These are phyloP conservation scores for Lagopus muta DNA, from an alignment of 2,113 vertebrate species.

Conservation along the genomic window DNA sequence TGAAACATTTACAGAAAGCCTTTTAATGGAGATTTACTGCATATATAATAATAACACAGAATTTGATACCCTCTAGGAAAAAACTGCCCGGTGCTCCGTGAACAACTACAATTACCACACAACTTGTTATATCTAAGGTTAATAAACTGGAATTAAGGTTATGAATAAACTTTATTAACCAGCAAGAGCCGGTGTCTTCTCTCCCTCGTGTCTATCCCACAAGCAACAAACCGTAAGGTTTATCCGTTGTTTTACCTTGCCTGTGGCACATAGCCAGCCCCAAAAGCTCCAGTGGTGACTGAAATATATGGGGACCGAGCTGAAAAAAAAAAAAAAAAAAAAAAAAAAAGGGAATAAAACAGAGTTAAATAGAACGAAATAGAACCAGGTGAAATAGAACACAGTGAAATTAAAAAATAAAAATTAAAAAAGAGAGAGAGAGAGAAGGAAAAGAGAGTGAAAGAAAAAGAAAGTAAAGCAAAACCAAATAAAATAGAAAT, in stretches of 20 bases:
- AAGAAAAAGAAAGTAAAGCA: background rate
- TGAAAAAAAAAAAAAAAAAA: background rate
- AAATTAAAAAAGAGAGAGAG: too few species aligned
- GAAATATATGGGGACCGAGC: background rate
- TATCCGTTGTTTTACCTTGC: background rate
- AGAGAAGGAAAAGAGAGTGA: too few species aligned
- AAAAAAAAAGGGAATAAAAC: background rate
- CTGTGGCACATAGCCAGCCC: background rate
- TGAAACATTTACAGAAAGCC: background rate
- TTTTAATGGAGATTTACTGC: constrained; percentile 47
- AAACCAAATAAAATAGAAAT: background rate
- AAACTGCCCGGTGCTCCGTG: background rate
- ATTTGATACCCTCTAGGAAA: constrained; percentile 27
- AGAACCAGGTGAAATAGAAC: background rate
- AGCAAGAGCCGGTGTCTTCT: background rate
- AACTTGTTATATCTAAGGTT: constrained; percentile 4
- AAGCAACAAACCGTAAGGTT: fast-evolving
- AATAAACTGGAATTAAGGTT: constrained; percentile 24
- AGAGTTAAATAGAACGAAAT: background rate
- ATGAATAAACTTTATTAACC: constrained; percentile 22
- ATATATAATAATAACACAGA: constrained; percentile 11
- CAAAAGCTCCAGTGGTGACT: background rate
- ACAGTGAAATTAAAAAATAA: background rate
- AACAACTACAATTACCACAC: background rate
- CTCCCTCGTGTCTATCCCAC: background rate